phyloP scores from a whole-genome alignment of 1,140 invertebrate species.

The Cotesia typhae region DNA sequence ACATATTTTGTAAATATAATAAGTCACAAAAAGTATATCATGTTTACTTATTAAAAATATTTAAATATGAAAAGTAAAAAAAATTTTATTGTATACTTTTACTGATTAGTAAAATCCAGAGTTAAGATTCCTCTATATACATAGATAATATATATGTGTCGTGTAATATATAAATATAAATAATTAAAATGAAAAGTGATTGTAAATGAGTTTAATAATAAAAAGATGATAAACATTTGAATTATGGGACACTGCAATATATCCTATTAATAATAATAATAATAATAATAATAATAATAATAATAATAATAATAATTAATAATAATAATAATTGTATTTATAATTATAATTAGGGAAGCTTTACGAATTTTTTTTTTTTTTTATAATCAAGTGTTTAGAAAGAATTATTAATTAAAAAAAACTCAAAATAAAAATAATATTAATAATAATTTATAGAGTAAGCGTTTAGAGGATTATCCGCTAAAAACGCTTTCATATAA shows the following conservation, averaged over 20 bases:
- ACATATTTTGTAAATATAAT: conserved; percentile 33
- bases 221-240: conserved; percentile 43
- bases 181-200: conserved; percentile 42
- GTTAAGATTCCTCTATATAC: no score
- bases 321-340: no score
- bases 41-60: conserved; percentile 43
- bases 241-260: conserved; percentile 64
- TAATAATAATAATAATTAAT: no score
- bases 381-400: not conserved
- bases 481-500: not conserved
- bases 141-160: no score
- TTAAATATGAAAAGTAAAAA: conserved; percentile 18
- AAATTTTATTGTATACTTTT: no score
- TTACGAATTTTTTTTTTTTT: conserved; percentile 51
- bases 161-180: not conserved
- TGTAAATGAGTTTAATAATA: conserved; percentile 44
- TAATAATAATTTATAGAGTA: not conserved
- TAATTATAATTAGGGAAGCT: conserved; percentile 60
- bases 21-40: conserved; percentile 35
- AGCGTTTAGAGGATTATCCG: not conserved
- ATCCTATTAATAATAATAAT: conserved; percentile 53
- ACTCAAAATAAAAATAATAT: conserved; percentile 12
- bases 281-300: no score
- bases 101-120: no score
- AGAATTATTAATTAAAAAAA: conserved; percentile 6